phyloP scores from a whole-genome alignment of 2,888 invertebrate species.

The Parnassius smintheus region DNA sequence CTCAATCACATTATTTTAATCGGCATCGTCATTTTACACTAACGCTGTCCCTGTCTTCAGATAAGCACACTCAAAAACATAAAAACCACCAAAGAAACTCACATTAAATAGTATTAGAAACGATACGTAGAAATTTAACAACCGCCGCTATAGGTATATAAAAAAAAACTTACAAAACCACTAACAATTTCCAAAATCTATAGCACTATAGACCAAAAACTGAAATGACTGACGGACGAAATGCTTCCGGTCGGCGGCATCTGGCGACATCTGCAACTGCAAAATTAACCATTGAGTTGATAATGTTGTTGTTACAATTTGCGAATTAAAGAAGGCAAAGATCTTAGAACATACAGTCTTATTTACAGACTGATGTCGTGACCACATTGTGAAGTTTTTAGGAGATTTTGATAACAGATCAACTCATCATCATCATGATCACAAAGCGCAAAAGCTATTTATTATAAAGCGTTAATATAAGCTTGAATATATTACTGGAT shows the following conservation, averaged over 20 bases:
- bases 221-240: conserved; percentile 50
- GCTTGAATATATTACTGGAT: no score
- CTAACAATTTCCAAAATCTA: conserved; percentile 38
- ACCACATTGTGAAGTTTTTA: no score
- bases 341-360: no score
- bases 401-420: no score
- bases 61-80: conserved; percentile 17
- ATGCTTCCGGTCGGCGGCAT: conserved; percentile 50
- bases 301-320: no score
- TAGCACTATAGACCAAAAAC: conserved; percentile 65
- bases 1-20: conserved; percentile 44
- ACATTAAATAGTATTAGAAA: conserved; percentile 33
- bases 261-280: no score
- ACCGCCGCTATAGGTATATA: conserved; percentile 32
- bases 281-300: no score
- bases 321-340: no score
- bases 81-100: conserved; percentile 28
- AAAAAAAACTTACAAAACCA: conserved; percentile 30
- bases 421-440: no score
- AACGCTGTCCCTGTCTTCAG: conserved; percentile 31
- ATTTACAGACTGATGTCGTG: no score
- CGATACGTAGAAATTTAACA: conserved; percentile 34
- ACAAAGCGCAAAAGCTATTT: no score
- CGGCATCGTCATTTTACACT: conserved; percentile 57
- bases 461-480: no score